Conservation (phyloP, 2,888 invertebrate genomes). For the Anarsia innoxiella region DNA sequence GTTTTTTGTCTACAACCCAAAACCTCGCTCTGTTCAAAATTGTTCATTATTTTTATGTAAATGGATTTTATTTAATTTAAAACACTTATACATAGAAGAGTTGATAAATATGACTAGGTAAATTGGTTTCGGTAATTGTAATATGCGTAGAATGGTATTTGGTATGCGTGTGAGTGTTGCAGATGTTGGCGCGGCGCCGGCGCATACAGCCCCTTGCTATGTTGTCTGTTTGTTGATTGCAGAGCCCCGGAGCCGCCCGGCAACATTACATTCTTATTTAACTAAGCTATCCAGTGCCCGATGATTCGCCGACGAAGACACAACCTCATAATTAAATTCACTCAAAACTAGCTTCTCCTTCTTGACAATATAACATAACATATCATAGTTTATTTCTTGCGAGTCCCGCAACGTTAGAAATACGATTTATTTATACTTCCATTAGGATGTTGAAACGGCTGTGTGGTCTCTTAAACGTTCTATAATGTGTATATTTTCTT, state of each 20-base stretch:
- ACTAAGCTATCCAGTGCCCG: constrained; percentile 11
- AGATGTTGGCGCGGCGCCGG: constrained; percentile 56
- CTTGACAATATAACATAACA: too few species aligned
- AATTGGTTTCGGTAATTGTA: constrained; percentile 1
- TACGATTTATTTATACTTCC: constrained; percentile 18
- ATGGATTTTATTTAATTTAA: too few species aligned
- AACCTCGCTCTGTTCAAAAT: constrained; percentile 2
- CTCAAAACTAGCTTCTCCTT: too few species aligned
- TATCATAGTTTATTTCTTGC: constrained; percentile 49
- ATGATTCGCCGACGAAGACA: constrained; percentile 5
- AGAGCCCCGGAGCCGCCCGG: constrained; percentile 41
- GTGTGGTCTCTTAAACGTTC: constrained; percentile 46
- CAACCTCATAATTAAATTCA: too few species aligned
- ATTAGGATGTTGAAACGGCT: constrained; percentile 35
- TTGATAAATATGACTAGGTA: background rate
- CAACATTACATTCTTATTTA: too few species aligned
- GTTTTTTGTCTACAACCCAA: too few species aligned
- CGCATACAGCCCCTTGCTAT: constrained; percentile 44
- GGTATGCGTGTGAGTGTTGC: constrained; percentile 68
- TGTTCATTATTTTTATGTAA: too few species aligned
- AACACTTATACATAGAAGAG: too few species aligned
- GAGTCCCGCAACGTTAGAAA: constrained; percentile 24
- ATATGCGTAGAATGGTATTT: constrained; percentile 22
- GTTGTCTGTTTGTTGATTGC: constrained; percentile 72
- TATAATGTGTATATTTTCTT: constrained; percentile 21